Base-by-base conservation (phyloP, 2,797 vertebrate genomes). In the Echiichthys vipera region DNA sequence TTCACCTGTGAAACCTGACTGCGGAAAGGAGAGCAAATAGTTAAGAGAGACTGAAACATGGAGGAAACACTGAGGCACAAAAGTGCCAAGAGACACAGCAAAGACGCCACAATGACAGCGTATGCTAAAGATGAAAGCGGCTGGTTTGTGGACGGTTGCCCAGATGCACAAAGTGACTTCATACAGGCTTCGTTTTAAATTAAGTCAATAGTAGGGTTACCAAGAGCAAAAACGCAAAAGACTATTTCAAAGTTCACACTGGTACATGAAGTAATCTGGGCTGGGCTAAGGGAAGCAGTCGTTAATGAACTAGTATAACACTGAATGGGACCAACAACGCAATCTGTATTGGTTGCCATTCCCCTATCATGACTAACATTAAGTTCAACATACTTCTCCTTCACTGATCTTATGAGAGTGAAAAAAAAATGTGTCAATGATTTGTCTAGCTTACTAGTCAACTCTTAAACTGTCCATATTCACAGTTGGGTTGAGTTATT, bases 101-200 rank as follows among this genome's bases (percentile, higher is more conserved):
- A 55, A 68, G 51, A 74, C 57, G 61, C 77, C 79, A 46, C 68
- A 86, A 81, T 73, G 74, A 85, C 78, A 84, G 64, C 65, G 64
- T 77, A 45, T 53, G 64, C 62, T 71, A 59, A 77, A 69, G 77
- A 78, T 82, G 39, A 79, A 81, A 74, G 63, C 49, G 71, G 56
- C 50, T 57, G 59, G 34, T 75, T 51, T 29, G 59, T 53, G 55
- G 37, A 71, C 5, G n/a, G 45, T 20, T 78, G 63, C 61, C 61
- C 59, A 47, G 63, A 82, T 57, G 69, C 58, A 56, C 34, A 43
- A 55, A 55, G 34, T 77, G 67, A 79, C 72, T 74, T 78, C 67
- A 73, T 61, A 58, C 25, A 30, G 45, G 69, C 51, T 65, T 42
- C 0, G 1, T 61, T 74, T 74, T 27, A 71, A 69, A 72, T 49